Evolutionary conservation across 1,140 invertebrate species (phyloP).

Genomic region (Neodiprion pinetum): DNA sequence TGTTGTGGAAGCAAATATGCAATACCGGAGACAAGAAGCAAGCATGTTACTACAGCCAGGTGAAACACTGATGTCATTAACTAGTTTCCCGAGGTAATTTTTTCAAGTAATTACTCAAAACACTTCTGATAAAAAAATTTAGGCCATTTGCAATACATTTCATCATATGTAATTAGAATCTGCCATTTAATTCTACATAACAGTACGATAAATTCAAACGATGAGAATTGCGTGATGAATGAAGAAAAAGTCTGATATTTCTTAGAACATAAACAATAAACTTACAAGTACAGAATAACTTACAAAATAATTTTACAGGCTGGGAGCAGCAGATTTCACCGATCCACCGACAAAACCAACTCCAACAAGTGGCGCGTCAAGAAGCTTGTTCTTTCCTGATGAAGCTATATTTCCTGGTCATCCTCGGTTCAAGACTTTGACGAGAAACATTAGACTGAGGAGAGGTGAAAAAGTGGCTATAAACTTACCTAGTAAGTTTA

Average conservation of each 20-base stretch:
- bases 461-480: constrained; percentile 95
- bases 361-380: constrained; percentile 78
- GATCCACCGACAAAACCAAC: constrained; percentile 75
- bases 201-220: too few relatives aligned
- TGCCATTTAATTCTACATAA: background rate
- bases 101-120: too few relatives aligned
- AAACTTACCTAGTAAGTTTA: constrained; percentile 86
- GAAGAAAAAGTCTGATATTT: too few relatives aligned
- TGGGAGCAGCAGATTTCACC: constrained; percentile 92
- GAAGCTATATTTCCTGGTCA: constrained; percentile 93
- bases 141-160: too few relatives aligned
- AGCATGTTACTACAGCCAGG: constrained; percentile 76
- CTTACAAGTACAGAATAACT: background rate
- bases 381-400: constrained; percentile 95
- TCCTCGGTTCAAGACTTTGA: constrained; percentile 95
- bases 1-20: constrained; percentile 98
- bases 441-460: constrained; percentile 90
- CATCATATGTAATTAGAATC: background rate
- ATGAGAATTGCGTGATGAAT: too few relatives aligned
- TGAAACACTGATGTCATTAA: constrained; percentile 89
- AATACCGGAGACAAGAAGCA: constrained; percentile 86
- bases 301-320: constrained; percentile 61
- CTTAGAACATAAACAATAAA: too few relatives aligned
- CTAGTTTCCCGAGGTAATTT: constrained; percentile 89
- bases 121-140: too few relatives aligned